Evolutionary conservation across 2,797 vertebrate species (phyloP), one percentile per base, ranked within the genome.

Genomic region (Coendou prehensilis): DNA sequence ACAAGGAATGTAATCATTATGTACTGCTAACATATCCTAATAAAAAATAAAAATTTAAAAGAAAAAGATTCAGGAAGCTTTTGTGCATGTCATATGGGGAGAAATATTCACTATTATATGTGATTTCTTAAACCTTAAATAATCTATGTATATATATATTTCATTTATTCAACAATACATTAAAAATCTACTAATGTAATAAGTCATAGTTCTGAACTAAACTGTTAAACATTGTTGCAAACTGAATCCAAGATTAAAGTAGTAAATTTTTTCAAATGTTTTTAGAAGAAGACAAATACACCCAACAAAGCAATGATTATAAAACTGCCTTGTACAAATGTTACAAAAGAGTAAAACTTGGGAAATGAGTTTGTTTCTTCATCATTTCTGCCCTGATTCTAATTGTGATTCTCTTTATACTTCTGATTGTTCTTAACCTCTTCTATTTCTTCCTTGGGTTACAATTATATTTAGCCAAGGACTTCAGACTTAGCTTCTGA

Each of bases 281-380:
- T 76, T 94, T 69, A 37, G 63, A 67, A 87, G 37, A 91, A 91
- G 80, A 56, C 28, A 92, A 90, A 95, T 89, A 69, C 1, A 87
- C 9, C 37, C 57, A 86, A 50, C 11, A 41, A 23, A 89, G 18
- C 33, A 89, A 56, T 14, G 14, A 82, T 82, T 89, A 56, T 76
- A 95, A 89, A 92, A 76, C 37, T 92, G 47, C 57, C 50, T 67
- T 23, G 23, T 52, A 89, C 2, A 71, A 73, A 83, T 52, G 26
- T 78, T 87, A 63, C 47, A 73, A 81, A 93, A 91, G 57, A 13
- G 45, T 80, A 63, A 92, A 89, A 50, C 3, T 75, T 87, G 37
- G 45, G 14, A 78, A 79, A 6, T 41, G 95, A 94, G 63, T 61
- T 57, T 76, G n/a, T 83, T 95, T 87, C n/a, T 14, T 89, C 30